Evolutionary conservation across 2,888 invertebrate genomes (phyloP).

Genomic region (Perizoma affinitatum): DNA sequence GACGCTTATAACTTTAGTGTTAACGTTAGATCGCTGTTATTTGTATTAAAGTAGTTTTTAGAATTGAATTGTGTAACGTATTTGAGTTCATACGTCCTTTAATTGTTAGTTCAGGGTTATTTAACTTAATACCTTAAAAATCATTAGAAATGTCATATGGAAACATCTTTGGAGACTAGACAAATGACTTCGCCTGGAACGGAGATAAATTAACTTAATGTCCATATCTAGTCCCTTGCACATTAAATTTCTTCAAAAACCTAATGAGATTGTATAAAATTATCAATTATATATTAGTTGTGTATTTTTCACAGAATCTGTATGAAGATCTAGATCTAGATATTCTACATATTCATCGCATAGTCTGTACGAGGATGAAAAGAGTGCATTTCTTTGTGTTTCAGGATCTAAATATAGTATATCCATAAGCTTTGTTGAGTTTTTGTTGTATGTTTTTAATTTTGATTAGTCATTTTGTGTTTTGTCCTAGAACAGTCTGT

Average conservation of each 20-base stretch:
- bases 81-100: conserved; percentile 38
- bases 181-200: too few species aligned
- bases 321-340: conserved; percentile 6
- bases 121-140: background rate
- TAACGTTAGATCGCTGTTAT: conserved; percentile 53
- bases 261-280: background rate
- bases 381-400: conserved; percentile 50
- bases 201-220: too few species aligned
- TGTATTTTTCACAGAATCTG: conserved; percentile 3
- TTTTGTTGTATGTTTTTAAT: conserved; percentile 36
- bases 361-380: conserved; percentile 12
- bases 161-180: background rate
- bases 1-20: conserved; percentile 51
- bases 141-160: background rate
- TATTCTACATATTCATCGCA: conserved; percentile 11
- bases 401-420: conserved; percentile 45
- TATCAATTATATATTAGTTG: conserved; percentile 4
- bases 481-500: conserved; percentile 19
- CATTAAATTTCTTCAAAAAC: background rate
- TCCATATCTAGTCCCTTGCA: conserved; percentile 6
- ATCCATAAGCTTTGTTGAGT: conserved; percentile 47
- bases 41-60: conserved; percentile 48
- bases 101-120: conserved; percentile 28
- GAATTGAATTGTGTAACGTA: conserved; percentile 39
- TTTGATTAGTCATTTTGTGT: conserved; percentile 37